These are phyloP conservation scores for Planococcus citri DNA, from an alignment of 1,140 invertebrate genomes.

Conservation along the genomic window DNA sequence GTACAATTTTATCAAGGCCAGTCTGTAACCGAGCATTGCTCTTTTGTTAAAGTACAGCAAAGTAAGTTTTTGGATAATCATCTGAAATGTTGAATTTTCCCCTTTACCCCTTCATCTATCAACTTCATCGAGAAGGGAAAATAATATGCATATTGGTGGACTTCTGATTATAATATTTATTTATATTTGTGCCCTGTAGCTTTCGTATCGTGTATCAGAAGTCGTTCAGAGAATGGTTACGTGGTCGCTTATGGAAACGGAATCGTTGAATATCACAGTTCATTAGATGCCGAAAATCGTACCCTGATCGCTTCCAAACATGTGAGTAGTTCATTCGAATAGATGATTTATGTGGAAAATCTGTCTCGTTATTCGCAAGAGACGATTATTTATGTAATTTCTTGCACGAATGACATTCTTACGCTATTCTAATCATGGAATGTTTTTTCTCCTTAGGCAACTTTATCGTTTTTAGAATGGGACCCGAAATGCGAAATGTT, in stretches of 20 bases:
- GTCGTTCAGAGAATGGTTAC: background rate
- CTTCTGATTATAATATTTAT: background rate
- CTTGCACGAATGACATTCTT: too few species aligned
- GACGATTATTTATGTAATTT: too few species aligned
- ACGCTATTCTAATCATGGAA: too few species aligned
- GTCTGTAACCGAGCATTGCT: background rate
- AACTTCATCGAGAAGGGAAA: background rate
- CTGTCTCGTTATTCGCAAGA: background rate
- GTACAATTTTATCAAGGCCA: background rate
- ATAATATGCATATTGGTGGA: too few species aligned
- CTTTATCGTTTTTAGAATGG: slow-evolving; percentile 38
- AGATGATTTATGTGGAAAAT: background rate
- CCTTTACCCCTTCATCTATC: background rate
- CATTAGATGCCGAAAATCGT: background rate
- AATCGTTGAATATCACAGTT: background rate
- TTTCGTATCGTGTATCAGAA: background rate
- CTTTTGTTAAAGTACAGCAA: background rate
- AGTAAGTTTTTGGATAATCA: background rate
- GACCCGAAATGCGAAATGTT: slow-evolving; percentile 40
- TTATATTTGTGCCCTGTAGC: slow-evolving; percentile 1
- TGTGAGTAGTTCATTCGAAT: background rate
- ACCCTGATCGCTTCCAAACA: background rate
- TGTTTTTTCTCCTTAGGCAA: slow-evolving; percentile 28
- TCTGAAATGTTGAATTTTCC: too few species aligned
- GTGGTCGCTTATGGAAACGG: slow-evolving; percentile 13